A percentile compares a stretch with the other conserved stretches of the same genome.
Conservation (phyloP, 2,797 vertebrate genomes). For the Etheostoma nigrum region DNA sequence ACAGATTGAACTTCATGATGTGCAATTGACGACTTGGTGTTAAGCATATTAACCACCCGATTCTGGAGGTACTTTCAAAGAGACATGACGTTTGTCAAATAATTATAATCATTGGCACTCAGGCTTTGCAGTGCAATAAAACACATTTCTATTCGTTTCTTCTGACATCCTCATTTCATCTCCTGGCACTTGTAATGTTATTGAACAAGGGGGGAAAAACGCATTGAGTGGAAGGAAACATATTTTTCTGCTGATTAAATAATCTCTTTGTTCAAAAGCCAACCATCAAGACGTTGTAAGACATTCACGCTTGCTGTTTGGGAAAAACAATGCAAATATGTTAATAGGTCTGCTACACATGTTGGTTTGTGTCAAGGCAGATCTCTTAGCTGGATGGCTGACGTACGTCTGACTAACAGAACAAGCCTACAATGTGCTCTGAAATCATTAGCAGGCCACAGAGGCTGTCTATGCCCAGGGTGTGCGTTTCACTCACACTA, state of each 20-base stretch:
- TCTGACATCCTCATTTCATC: conserved; percentile 82
- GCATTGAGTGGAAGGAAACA: conserved; percentile 70
- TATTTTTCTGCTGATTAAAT: conserved; percentile 78
- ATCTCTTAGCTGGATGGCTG: conserved; percentile 73
- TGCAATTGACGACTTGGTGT: conserved; percentile 67
- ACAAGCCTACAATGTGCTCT: conserved; percentile 80
- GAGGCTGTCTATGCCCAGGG: conserved; percentile 78
- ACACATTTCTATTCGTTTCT: conserved; percentile 80
- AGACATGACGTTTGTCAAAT: conserved; percentile 75
- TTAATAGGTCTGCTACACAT: conserved; percentile 65
- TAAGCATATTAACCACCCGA: conserved; percentile 76
- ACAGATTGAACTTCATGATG: conserved; percentile 73
- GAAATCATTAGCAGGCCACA: conserved; percentile 86
- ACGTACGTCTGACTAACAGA: conserved; percentile 77
- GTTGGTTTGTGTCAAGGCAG: conserved; percentile 71
- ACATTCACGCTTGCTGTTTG: conserved; percentile 59
- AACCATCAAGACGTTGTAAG: conserved; percentile 63
- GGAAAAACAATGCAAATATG: conserved; percentile 75
- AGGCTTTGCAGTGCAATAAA: conserved; percentile 80
- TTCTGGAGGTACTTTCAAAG: conserved; percentile 67
- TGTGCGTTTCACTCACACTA: conserved; percentile 86
- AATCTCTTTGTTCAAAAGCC: conserved; percentile 80
- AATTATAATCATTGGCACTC: conserved; percentile 79
- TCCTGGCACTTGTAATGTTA: conserved; percentile 72
- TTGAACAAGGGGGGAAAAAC: conserved; percentile 70